Base-by-base conservation (phyloP, 2,888 invertebrate genomes). In the Tachina fera region DNA sequence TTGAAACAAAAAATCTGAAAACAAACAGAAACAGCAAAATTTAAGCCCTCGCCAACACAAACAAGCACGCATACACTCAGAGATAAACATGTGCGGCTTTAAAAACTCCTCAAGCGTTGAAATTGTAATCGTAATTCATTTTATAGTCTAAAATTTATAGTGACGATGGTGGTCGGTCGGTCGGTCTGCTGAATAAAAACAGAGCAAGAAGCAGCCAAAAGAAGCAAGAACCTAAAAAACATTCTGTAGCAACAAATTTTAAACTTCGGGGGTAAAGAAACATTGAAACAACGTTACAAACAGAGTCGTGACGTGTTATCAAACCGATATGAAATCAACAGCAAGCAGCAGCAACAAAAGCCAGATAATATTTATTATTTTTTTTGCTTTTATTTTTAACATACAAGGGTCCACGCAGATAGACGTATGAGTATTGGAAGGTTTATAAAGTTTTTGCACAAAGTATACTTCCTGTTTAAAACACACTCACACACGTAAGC, bases 71-170 rank as follows among this genome's bases (percentile, higher is more conserved):
- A n/a, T n/a, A 49, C 13, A 22, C 5, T 5, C 31, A 31, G 31
- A 53, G 43, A 31, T 6, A 31, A 0, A 5, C 31, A 31, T 51
- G 5, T 22, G 47, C 16, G 53, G 45, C 16, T 68, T 22, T 41
- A 16, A 78, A 78, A 82, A 86, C 86, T 86, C 70, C 82, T 83
- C 79, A 83, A 86, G 85, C 85, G 47, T 86, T 79, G 75, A 86
- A 86, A 65, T n/a, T n/a, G n/a, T 75, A 60, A 79, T 86, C 78
- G 71, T 71, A 68, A 67, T 79, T 72, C 60, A 6, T 39, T 49
- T 71, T 39, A 49, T 31, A 6, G 31, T 31, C 31, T 31, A 31
- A 31, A 31, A 31, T 31, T 31, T 31, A 6, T 65, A 45, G 22
- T 31, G n/a, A 14, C 31, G 47, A 58, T 19, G 71, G 78, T 67